A percentile compares a stretch with the other conserved stretches of the same genome.
Evolutionary conservation across 2,888 invertebrate genomes (phyloP).

Genomic region (Lycia hirtaria): DNA sequence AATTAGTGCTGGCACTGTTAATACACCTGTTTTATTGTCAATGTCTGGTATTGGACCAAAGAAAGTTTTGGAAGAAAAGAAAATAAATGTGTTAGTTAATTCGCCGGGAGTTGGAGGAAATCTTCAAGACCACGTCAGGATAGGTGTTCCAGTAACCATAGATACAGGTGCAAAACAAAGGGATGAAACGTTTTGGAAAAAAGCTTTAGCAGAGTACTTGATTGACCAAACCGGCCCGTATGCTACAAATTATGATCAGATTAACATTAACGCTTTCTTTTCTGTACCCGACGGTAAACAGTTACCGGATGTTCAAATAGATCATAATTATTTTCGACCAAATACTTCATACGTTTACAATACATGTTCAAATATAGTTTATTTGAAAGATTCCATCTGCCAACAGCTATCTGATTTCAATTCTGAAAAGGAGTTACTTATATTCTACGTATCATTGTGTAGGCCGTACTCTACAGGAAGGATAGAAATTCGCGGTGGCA

Average conservation of each 20-base stretch:
- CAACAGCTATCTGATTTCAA: constrained; percentile 68
- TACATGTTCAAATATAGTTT: constrained; percentile 64
- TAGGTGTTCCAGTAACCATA: constrained; percentile 70
- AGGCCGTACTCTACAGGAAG: constrained; percentile 71
- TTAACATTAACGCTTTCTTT: constrained; percentile 74
- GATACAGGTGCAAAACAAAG: constrained; percentile 63
- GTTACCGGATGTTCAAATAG: constrained; percentile 75
- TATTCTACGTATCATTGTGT: constrained; percentile 72
- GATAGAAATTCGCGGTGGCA: constrained; percentile 60
- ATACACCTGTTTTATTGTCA: constrained; percentile 71
- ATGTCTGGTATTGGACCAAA: constrained; percentile 73
- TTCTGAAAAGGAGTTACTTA: constrained; percentile 65
- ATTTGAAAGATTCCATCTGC: constrained; percentile 67
- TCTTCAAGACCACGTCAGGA: constrained; percentile 78
- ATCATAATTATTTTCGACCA: constrained; percentile 74
- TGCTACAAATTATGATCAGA: constrained; percentile 73
- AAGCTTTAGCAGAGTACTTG: constrained; percentile 71
- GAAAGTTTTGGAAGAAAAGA: constrained; percentile 57
- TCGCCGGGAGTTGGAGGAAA: constrained; percentile 77
- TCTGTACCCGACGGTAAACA: constrained; percentile 61
- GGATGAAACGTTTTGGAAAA: constrained; percentile 64
- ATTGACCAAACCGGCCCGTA: constrained; percentile 71
- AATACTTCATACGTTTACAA: constrained; percentile 67
- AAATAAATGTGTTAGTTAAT: constrained; percentile 60
- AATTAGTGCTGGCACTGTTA: constrained; percentile 70